Percentiles rank a stretch among this genome's conserved stretches.
phyloP scores from a whole-genome alignment of 2,888 invertebrate genomes.

The Drosophila mercatorum region DNA sequence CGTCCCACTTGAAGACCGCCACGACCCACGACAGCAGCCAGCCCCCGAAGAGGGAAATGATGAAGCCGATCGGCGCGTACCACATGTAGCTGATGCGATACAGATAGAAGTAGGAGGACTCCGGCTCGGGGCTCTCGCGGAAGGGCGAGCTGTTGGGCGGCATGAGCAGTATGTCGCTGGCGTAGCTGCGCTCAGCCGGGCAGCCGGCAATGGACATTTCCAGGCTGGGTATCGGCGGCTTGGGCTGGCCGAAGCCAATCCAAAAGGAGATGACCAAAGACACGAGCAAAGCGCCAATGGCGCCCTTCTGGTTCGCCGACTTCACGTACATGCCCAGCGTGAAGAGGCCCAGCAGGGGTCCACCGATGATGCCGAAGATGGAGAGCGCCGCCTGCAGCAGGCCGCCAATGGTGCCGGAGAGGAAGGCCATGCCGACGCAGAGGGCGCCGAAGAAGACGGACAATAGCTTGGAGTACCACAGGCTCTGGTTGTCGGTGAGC shows the following conservation, averaged over 20 bases:
- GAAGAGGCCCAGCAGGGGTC: slow-evolving; percentile 94
- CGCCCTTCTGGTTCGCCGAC: slow-evolving; percentile 90
- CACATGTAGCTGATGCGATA: slow-evolving; percentile 89
- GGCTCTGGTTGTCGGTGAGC: slow-evolving; percentile 83
- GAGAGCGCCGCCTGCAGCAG: slow-evolving; percentile 94
- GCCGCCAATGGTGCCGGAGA: slow-evolving; percentile 92
- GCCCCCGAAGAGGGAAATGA: slow-evolving; percentile 86
- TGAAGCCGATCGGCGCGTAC: slow-evolving; percentile 87
- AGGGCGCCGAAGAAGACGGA: slow-evolving; percentile 90
- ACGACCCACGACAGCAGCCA: slow-evolving; percentile 85
- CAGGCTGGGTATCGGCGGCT: slow-evolving; percentile 87
- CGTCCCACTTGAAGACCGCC: slow-evolving; percentile 81
- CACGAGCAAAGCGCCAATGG: slow-evolving; percentile 87
- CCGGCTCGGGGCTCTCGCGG: slow-evolving; percentile 7
- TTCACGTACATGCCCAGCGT: slow-evolving; percentile 93
- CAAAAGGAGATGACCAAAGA: slow-evolving; percentile 90
- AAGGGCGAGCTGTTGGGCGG: background rate
- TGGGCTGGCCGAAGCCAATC: slow-evolving; percentile 94
- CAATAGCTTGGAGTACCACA: slow-evolving; percentile 88
- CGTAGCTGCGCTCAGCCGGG: slow-evolving; percentile 50
- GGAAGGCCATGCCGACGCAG: slow-evolving; percentile 92
- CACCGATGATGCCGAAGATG: slow-evolving; percentile 94
- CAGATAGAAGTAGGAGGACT: slow-evolving; percentile 77
- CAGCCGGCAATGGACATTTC: slow-evolving; percentile 88
- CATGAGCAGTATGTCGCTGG: slow-evolving; percentile 48